Evolutionary conservation across 2,113 vertebrate species (phyloP).

Genomic region (Maccullochella peelii): DNA sequence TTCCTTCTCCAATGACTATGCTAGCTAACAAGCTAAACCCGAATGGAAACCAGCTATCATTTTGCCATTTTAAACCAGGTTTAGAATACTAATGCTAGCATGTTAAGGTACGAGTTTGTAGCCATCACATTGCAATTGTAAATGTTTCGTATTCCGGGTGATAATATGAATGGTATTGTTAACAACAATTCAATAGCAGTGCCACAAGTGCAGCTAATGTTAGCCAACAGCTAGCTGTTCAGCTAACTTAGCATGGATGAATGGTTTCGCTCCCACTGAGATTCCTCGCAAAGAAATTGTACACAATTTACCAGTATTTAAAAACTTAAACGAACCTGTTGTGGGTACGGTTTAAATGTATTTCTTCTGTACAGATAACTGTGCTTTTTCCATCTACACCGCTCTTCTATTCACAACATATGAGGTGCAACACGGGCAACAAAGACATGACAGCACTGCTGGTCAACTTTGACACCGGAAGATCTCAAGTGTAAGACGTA

Average conservation of each 20-base stretch:
- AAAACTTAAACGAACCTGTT: conserved; percentile 62
- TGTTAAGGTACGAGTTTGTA: background rate
- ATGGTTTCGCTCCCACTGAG: conserved; percentile 39
- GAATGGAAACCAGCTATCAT: background rate
- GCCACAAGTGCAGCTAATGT: conserved; percentile 64
- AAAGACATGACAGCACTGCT: conserved; percentile 78
- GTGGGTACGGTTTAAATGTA: background rate
- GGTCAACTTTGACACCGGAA: conserved; percentile 78
- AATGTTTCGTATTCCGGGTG: background rate
- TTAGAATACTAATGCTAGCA: background rate
- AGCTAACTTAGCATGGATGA: conserved; percentile 72
- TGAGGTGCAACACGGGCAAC: conserved; percentile 61
- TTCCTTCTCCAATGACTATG: conserved; percentile 16
- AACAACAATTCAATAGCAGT: background rate
- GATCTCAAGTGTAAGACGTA: background rate
- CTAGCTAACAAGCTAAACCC: conserved; percentile 36
- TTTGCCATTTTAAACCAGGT: background rate
- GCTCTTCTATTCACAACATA: conserved; percentile 38
- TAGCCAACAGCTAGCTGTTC: conserved; percentile 59
- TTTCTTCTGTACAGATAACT: background rate
- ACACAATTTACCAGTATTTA: background rate
- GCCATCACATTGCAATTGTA: background rate
- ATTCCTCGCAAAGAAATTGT: background rate
- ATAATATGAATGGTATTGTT: background rate
- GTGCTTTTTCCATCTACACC: conserved; percentile 59